Conservation (phyloP, 2,888 invertebrate genomes). For the Acrobasis suavella region DNA sequence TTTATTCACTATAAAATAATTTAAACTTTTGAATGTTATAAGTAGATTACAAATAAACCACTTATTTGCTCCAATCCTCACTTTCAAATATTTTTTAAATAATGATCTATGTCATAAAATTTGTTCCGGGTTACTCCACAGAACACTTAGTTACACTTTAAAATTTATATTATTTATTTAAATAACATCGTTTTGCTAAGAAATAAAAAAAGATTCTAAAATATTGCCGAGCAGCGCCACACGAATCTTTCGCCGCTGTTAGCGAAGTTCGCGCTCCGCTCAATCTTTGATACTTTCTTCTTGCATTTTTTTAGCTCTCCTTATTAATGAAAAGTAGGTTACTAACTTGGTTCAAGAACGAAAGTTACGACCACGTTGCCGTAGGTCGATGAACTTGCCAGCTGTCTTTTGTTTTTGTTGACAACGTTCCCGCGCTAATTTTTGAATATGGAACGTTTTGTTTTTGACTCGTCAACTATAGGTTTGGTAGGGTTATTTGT, state of each 20-base stretch:
- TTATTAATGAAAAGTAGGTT: conserved; percentile 83
- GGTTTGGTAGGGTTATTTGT: background rate
- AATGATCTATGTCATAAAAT: no score
- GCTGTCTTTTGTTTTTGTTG: conserved; percentile 79
- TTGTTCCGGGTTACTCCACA: no score
- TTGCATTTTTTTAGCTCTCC: conserved; percentile 82
- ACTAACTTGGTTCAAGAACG: conserved; percentile 82
- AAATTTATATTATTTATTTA: no score
- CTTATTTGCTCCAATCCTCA: no score
- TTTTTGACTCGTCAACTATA: background rate
- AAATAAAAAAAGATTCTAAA: background rate
- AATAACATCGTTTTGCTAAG: background rate
- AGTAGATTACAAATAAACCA: no score
- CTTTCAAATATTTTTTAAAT: no score
- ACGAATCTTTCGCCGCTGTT: conserved; percentile 50
- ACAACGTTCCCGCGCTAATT: conserved; percentile 35
- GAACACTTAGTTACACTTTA: no score
- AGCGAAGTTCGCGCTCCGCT: conserved; percentile 77
- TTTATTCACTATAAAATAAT: no score
- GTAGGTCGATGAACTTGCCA: conserved; percentile 77
- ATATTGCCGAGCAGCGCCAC: conserved; percentile 44
- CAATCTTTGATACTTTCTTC: conserved; percentile 80
- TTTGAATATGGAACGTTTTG: background rate
- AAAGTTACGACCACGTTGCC: conserved; percentile 80
- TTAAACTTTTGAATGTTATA: no score